phyloP scores from a whole-genome alignment of 2,888 invertebrate species.

The Parnassius smintheus region DNA sequence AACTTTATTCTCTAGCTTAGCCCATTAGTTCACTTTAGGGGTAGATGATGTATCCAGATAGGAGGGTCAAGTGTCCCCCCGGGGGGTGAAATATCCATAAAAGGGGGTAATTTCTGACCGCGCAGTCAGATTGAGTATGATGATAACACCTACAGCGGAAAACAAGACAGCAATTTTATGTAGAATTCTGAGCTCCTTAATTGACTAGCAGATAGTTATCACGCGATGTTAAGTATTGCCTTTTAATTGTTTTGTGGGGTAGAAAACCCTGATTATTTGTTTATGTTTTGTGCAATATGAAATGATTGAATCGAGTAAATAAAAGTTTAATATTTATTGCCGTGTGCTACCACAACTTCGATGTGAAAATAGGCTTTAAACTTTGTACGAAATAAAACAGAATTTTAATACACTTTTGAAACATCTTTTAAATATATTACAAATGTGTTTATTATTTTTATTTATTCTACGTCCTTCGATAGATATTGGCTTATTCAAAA shows the following conservation, averaged over 20 bases:
- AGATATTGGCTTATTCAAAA: too few species aligned
- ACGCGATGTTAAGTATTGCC: slow-evolving; percentile 64
- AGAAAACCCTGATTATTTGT: slow-evolving; percentile 44
- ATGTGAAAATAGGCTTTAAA: too few species aligned
- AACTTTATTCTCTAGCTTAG: slow-evolving; percentile 46
- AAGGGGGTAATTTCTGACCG: slow-evolving; percentile 75
- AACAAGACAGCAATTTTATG: slow-evolving; percentile 77
- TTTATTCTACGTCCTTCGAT: too few species aligned
- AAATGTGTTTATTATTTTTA: too few species aligned
- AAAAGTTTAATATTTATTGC: background rate
- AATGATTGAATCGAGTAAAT: background rate
- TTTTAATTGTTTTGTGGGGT: slow-evolving; percentile 63
- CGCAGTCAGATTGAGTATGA: slow-evolving; percentile 73
- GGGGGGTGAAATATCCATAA: slow-evolving; percentile 77
- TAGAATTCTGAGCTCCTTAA: slow-evolving; percentile 73
- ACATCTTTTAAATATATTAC: too few species aligned
- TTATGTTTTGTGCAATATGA: slow-evolving; percentile 8
- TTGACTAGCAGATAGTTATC: slow-evolving; percentile 72
- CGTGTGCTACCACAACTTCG: too few species aligned
- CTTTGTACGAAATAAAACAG: too few species aligned
- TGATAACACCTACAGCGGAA: slow-evolving; percentile 65
- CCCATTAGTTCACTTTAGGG: slow-evolving; percentile 75
- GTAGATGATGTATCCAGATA: slow-evolving; percentile 79
- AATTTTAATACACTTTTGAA: too few species aligned
- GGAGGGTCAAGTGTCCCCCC: slow-evolving; percentile 77